Percentiles rank a stretch among this genome's conserved stretches.
Evolutionary conservation across 2,797 vertebrate genomes (phyloP).

Genomic region (Tinamus major): DNA sequence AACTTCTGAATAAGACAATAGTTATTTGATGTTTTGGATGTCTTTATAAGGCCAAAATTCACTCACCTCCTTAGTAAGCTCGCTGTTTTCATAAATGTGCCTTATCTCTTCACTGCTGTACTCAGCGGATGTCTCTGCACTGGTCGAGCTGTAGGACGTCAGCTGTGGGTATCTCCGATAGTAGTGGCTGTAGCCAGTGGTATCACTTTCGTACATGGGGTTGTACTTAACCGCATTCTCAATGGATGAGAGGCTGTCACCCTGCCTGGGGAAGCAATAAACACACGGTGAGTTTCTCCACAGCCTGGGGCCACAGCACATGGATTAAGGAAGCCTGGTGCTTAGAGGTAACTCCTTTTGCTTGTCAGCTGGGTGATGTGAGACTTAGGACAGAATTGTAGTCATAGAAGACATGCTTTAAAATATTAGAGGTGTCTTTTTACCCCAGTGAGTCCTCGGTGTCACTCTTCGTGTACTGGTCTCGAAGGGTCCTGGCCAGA

Average conservation of each 20-base stretch:
- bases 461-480: constrained; percentile 85
- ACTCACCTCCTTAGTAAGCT: constrained; percentile 92
- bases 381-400: neutral
- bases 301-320: constrained; percentile 1
- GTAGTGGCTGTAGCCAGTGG: constrained; percentile 87
- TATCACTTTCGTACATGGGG: constrained; percentile 91
- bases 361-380: neutral
- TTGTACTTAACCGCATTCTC: constrained; percentile 94
- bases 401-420: neutral
- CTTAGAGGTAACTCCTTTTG: neutral
- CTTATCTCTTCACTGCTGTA: constrained; percentile 95
- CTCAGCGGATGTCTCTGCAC: constrained; percentile 88
- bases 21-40: constrained; percentile 1
- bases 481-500: constrained; percentile 85
- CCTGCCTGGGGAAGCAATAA: constrained; percentile 78
- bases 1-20: neutral
- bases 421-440: constrained; percentile 20
- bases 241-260: constrained; percentile 87
- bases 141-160: constrained; percentile 85
- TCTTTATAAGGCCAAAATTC: neutral
- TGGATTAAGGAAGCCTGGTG: constrained; percentile 5
- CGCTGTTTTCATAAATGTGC: constrained; percentile 93
- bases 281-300: constrained; percentile 25
- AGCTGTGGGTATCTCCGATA: constrained; percentile 86
- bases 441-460: constrained; percentile 85